Evolutionary conservation across 1,140 invertebrate species (phyloP).

Genomic region (Triops cancriformis): DNA sequence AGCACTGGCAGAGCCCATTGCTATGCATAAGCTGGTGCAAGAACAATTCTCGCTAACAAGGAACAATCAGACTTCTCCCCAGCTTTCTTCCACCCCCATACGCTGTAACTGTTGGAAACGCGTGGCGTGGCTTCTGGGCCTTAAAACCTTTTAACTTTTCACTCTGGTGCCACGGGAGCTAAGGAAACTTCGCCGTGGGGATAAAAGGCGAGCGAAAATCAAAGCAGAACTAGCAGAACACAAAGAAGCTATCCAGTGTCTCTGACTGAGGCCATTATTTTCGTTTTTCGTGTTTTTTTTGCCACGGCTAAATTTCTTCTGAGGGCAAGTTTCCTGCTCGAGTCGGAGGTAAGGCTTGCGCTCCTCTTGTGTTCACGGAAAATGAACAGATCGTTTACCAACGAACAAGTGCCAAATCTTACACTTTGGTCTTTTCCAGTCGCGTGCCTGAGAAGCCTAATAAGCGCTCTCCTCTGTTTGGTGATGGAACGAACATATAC

Average conservation of each 20-base stretch:
- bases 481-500: neutral
- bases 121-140: neutral
- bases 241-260: conserved; percentile 9
- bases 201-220: neutral
- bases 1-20: neutral
- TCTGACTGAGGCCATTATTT: conserved; percentile 10
- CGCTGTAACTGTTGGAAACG: neutral
- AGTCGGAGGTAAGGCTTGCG: neutral
- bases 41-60: conserved; percentile 10
- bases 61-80: neutral
- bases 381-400: conserved; percentile 2
- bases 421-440: neutral
- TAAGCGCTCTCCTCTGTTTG: neutral
- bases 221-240: neutral
- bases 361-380: neutral
- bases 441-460: neutral
- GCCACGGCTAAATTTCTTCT: neutral
- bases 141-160: conserved; percentile 8
- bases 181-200: neutral
- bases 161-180: neutral
- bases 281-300: neutral
- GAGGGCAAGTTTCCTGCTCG: neutral
- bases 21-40: conserved; percentile 10
- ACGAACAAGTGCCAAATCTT: neutral
- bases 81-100: neutral